Conservation (phyloP, 2,888 invertebrate genomes). For the Melangyna quadrimaculata region DNA sequence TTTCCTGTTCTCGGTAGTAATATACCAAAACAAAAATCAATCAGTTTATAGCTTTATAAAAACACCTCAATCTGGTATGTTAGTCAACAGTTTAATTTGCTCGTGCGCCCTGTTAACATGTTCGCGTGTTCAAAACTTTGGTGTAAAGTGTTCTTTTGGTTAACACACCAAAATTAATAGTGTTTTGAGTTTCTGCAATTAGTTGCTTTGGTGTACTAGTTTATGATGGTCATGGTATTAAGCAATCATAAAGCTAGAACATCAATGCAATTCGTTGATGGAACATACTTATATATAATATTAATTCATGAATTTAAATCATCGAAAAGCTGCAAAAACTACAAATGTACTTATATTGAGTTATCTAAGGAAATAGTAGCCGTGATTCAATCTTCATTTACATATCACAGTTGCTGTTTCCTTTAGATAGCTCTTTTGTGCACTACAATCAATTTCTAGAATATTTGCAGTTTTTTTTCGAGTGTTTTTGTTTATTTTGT, state of each 20-base stretch:
- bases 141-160: conserved; percentile 12
- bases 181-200: conserved; percentile 73
- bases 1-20: not conserved
- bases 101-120: conserved; percentile 46
- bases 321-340: conserved; percentile 2
- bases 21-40: conserved; percentile 29
- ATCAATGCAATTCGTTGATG: conserved; percentile 77
- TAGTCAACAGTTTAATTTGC: conserved; percentile 50
- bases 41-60: conserved; percentile 55
- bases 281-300: conserved; percentile 2
- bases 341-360: conserved; percentile 77
- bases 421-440: conserved; percentile 81
- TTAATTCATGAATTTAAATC: not conserved
- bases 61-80: conserved; percentile 14
- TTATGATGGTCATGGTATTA: conserved; percentile 76
- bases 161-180: not conserved
- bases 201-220: conserved; percentile 80
- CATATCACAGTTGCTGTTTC: conserved; percentile 82
- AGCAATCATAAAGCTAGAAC: conserved; percentile 81
- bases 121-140: not conserved
- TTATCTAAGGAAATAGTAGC: conserved; percentile 82
- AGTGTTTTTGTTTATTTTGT: not conserved
- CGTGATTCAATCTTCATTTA: conserved; percentile 77
- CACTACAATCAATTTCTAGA: conserved; percentile 73
- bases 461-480: not conserved